Base-by-base conservation (phyloP, 2,797 vertebrate species). In the Vespertilio murinus region DNA sequence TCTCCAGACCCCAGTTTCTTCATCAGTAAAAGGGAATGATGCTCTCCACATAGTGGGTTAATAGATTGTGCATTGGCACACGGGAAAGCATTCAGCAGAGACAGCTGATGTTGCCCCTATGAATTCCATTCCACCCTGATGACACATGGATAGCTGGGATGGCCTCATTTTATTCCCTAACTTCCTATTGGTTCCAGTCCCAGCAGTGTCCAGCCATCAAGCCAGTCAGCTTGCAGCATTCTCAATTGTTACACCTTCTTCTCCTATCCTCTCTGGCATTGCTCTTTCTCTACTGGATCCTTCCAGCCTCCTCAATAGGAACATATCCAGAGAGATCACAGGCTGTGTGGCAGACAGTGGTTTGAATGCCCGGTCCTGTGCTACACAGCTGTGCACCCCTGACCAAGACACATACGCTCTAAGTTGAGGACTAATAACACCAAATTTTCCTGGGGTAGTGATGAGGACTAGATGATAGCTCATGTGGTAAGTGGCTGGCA, bases 91-190 rank as follows among this genome's bases (percentile, higher is more conserved):
- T 73, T 42, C 30, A 6, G 88, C 38, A 59, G 40, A 91, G 74
- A 45, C 7, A 4, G 40, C 52, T 6, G 45, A 14, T 2, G 1
- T 16, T 64, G 42, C n/a, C 40, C 40, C 65, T 4, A 14, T 38
- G 20, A 20, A 25, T 33, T 23, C 33, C n/a, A 2, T 8, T 52
- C 6, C 20, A 2, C 35, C 17, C 56, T 11, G 12, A 59, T 1
- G 40, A 70, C 42, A 11, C 17, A 0, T 11, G 7, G n/a, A 47
- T 13, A 38, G 22, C 22, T 6, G 1, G 20, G 25, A 4, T 8
- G 11, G 71, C n/a, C 13, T 7, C 4, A 0, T 47, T 49, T 64
- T n/a, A 8, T 9, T 54, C 61, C 59, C 12, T 16, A 16, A 71
- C 42, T 54, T 75, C 78, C 59, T 3, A 23, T 3, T 8, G 20